Base-by-base conservation (phyloP, 2,113 vertebrate genomes). In the Serinus canaria region DNA sequence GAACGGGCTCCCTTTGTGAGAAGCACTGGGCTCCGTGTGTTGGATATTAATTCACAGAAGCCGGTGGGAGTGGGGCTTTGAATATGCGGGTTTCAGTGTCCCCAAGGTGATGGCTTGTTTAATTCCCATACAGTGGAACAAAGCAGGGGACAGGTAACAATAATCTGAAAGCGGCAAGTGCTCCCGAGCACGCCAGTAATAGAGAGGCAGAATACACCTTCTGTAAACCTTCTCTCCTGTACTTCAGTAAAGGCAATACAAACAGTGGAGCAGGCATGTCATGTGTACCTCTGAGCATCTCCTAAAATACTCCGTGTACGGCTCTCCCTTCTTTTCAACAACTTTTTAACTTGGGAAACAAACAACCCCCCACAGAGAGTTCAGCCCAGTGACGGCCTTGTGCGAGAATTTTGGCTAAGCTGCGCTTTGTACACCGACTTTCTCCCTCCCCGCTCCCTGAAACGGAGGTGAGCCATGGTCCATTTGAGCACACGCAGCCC, bases 401-500 rank as follows among this genome's bases (percentile, higher is more conserved):
- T 5, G 67, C 5, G 8, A 25, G 70, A 52, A 74, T 43, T 35
- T 59, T 20, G 37, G 86, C 73, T 47, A 70, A 63, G n/a, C 44
- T 87, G 86, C 30, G 15, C 46, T 88, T 39, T 23, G 28, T 74
- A 46, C 89, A 7, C 72, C 31, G 91, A 44, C 60, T 87, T 84
- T 92, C 81, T 95, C 70, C 82, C 83, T 77, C 52, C 52, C 14
- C 7, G 39, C 77, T 86, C 35, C 52, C 81, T 58, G 50, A 46
- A 74, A 85, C 5, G 18, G 76, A 89, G 92, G 92, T 83, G 94
- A 89, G 68, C 90, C 55, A 85, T 24, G 95, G 70, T 6, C 89
- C 95, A 13, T 95, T 96, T 93, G 83, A 96, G 97, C 97, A 91
- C 74, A 93, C 43, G n/a, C 93, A 97, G 95, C 96, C 95, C 39